A percentile compares a stretch with the other conserved stretches of the same genome.
Evolutionary conservation across 2,888 invertebrate species (phyloP).

Genomic region (Hyalella azteca): DNA sequence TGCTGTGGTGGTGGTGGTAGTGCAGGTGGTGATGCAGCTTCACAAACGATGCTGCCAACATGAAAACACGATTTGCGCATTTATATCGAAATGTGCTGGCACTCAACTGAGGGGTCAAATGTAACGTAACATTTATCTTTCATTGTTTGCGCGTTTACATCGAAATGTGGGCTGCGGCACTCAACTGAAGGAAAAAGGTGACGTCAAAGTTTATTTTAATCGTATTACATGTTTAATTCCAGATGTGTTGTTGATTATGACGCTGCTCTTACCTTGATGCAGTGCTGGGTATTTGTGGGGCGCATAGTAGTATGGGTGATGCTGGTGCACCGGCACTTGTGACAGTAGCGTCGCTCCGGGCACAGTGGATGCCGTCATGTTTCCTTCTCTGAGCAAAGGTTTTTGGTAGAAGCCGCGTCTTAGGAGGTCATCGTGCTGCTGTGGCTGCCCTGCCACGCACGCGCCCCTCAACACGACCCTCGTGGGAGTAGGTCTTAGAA

Average conservation of each 20-base stretch:
- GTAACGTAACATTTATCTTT: too few relatives aligned
- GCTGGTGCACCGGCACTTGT: slow-evolving; percentile 1
- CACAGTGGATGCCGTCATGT: neutral
- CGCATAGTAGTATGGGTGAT: neutral
- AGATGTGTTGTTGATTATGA: too few relatives aligned
- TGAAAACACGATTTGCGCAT: too few relatives aligned
- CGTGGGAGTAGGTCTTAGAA: neutral
- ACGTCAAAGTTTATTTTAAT: too few relatives aligned
- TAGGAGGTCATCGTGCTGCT: neutral
- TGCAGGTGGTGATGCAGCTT: slow-evolving; percentile 24
- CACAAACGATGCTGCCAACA: neutral
- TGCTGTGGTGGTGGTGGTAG: slow-evolving; percentile 17
- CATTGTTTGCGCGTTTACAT: too few relatives aligned
- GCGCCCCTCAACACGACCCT: neutral
- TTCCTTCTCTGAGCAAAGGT: neutral
- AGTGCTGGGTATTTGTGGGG: slow-evolving; percentile 4
- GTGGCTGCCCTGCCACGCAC: neutral
- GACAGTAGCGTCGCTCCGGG: neutral
- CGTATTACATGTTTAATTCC: too few relatives aligned
- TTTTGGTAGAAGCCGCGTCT: neutral
- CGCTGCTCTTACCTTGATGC: slow-evolving; percentile 15
- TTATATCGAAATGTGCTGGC: too few relatives aligned
- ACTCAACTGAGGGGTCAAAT: too few relatives aligned
- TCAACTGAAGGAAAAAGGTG: too few relatives aligned
- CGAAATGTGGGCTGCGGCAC: too few relatives aligned